These are phyloP conservation scores for Sebastes oblongus DNA, from an alignment of 2,797 vertebrate genomes.

Conservation along the genomic window DNA sequence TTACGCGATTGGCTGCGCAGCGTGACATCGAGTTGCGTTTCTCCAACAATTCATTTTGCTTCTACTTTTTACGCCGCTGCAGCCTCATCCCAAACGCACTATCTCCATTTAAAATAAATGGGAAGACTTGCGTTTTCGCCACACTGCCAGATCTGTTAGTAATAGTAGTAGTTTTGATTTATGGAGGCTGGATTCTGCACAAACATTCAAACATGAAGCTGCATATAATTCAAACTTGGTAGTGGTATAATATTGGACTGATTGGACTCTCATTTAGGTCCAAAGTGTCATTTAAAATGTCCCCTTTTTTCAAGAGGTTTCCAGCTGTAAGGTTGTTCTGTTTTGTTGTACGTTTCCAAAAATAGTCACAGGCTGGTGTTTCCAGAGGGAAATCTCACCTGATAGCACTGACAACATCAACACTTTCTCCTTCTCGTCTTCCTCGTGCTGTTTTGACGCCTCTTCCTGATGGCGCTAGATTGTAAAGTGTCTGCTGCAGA, in stretches of 20 bases:
- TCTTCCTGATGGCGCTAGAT: conserved; percentile 4
- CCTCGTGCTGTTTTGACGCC: conserved; percentile 27
- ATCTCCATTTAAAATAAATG: no score
- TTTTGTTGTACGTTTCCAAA: conserved; percentile 10
- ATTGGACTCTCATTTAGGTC: not conserved
- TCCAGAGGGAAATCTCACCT: conserved; percentile 10
- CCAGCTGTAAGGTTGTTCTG: not conserved
- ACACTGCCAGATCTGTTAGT: no score
- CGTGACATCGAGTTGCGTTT: no score
- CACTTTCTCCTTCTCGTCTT: conserved; percentile 12
- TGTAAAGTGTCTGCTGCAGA: conserved; percentile 19
- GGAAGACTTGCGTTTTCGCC: no score
- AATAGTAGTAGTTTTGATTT: not conserved
- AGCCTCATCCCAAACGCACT: no score
- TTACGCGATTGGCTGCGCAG: no score
- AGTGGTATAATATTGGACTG: not conserved
- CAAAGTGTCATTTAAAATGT: not conserved
- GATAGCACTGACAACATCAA: conserved; percentile 1
- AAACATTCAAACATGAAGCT: not conserved
- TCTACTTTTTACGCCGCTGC: no score
- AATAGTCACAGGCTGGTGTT: conserved; percentile 10
- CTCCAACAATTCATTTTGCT: no score
- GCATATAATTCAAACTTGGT: not conserved
- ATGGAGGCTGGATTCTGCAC: not conserved
- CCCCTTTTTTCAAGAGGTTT: not conserved